Conservation (phyloP, 1,140 invertebrate species). For the Magallana gigas region DNA sequence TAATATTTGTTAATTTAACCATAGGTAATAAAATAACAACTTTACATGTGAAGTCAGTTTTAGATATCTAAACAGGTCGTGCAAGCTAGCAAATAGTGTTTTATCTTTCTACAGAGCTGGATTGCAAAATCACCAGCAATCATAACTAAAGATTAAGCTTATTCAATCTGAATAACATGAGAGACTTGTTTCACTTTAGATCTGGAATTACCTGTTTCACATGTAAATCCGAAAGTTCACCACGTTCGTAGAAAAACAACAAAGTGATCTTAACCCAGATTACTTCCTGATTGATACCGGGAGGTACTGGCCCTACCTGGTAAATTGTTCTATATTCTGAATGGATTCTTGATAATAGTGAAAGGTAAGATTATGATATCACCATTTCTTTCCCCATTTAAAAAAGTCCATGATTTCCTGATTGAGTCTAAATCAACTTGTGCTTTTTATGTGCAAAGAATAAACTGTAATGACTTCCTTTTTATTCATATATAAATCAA, state of each 20-base stretch:
- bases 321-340: neutral
- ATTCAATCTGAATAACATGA: neutral
- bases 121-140: too few species aligned
- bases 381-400: too few species aligned
- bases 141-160: too few species aligned
- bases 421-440: too few species aligned
- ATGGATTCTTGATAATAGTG: neutral
- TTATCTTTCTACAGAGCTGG: too few species aligned
- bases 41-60: neutral
- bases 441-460: too few species aligned
- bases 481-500: too few species aligned
- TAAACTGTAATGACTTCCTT: too few species aligned
- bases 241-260: neutral
- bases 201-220: neutral
- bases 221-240: neutral
- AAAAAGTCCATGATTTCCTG: too few species aligned
- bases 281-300: neutral
- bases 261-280: neutral
- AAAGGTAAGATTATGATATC: neutral
- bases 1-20: constrained; percentile 27
- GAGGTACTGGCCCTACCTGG: neutral
- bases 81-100: neutral
- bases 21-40: constrained; percentile 3
- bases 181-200: neutral
- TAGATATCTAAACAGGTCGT: neutral